A percentile compares a stretch with the other conserved stretches of the same genome.
These are phyloP conservation scores for Drosophila hamatofila DNA, from an alignment of 2,888 invertebrate species.

Conservation along the genomic window DNA sequence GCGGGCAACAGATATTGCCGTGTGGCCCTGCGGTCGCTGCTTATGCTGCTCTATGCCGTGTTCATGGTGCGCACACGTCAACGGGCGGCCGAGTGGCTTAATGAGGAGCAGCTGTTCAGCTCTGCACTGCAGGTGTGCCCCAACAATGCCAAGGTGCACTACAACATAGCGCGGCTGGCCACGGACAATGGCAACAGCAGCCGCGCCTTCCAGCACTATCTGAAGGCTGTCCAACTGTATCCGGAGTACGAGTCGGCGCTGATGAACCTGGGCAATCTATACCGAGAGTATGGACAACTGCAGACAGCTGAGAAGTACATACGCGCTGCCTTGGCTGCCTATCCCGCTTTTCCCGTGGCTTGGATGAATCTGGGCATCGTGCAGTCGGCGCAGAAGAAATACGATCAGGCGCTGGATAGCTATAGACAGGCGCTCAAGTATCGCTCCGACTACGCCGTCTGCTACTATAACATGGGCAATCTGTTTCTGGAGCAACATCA, in stretches of 20 bases:
- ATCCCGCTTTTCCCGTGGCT: slow-evolving; percentile 94
- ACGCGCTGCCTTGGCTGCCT: slow-evolving; percentile 89
- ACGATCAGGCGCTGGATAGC: slow-evolving; percentile 90
- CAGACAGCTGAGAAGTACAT: slow-evolving; percentile 95
- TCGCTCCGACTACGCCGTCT: slow-evolving; percentile 94
- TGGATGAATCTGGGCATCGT: slow-evolving; percentile 99
- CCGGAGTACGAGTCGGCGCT: slow-evolving; percentile 97
- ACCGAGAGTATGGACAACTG: slow-evolving; percentile 95
- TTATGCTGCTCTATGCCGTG: slow-evolving; percentile 67
- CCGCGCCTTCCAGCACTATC: slow-evolving; percentile 92
- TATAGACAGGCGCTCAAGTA: slow-evolving; percentile 92
- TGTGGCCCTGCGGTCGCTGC: slow-evolving; percentile 61
- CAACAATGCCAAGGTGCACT: slow-evolving; percentile 94
- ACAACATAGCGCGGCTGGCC: slow-evolving; percentile 96
- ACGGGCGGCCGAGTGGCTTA: slow-evolving; percentile 92
- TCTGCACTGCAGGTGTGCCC: slow-evolving; percentile 96
- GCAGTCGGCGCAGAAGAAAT: slow-evolving; percentile 90
- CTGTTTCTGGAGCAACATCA: slow-evolving; percentile 93
- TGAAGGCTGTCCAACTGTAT: slow-evolving; percentile 92
- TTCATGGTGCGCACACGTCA: slow-evolving; percentile 86
- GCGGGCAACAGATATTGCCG: slow-evolving; percentile 36
- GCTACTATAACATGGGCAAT: slow-evolving; percentile 97
- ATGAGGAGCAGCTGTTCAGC: slow-evolving; percentile 91
- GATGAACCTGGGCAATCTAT: slow-evolving; percentile 96
- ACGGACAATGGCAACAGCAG: slow-evolving; percentile 90